Conservation (phyloP, 2,797 vertebrate genomes). For the Sebastes cheni region DNA sequence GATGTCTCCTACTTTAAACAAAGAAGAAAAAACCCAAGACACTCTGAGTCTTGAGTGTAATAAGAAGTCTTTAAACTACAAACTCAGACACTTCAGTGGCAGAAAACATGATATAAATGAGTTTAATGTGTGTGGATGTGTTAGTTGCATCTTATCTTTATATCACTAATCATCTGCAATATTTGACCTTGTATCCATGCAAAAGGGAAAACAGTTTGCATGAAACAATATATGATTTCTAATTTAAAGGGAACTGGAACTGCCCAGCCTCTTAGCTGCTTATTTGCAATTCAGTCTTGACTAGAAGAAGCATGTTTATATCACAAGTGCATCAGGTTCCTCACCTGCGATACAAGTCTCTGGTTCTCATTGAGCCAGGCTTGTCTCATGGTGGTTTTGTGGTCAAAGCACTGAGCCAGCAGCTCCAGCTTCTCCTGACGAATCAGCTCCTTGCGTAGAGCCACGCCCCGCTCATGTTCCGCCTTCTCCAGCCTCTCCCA, state of each 20-base stretch:
- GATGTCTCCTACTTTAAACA: neutral
- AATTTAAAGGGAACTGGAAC: neutral
- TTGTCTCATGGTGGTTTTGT: conserved; percentile 95
- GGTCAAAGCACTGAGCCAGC: conserved; percentile 94
- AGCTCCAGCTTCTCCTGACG: conserved; percentile 96
- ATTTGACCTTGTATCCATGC: neutral
- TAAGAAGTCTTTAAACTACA: neutral
- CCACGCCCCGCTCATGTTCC: conserved; percentile 91
- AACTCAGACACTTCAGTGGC: neutral
- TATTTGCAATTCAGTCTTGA: neutral
- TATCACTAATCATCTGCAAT: neutral
- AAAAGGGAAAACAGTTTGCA: neutral
- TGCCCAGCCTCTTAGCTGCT: neutral
- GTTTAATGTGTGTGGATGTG: neutral
- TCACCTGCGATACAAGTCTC: conserved; percentile 91
- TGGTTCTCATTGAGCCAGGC: conserved; percentile 97
- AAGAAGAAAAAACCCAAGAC: no score
- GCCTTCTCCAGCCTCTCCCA: conserved; percentile 94
- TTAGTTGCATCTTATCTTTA: neutral
- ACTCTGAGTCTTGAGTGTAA: neutral
- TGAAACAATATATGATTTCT: neutral
- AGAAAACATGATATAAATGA: neutral
- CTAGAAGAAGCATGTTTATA: neutral
- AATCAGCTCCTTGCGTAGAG: conserved; percentile 91
- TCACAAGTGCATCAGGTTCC: neutral